Evolutionary conservation across 2,797 vertebrate genomes (phyloP), one percentile per base, ranked within the genome.

Genomic region (Darevskia nairensis): DNA sequence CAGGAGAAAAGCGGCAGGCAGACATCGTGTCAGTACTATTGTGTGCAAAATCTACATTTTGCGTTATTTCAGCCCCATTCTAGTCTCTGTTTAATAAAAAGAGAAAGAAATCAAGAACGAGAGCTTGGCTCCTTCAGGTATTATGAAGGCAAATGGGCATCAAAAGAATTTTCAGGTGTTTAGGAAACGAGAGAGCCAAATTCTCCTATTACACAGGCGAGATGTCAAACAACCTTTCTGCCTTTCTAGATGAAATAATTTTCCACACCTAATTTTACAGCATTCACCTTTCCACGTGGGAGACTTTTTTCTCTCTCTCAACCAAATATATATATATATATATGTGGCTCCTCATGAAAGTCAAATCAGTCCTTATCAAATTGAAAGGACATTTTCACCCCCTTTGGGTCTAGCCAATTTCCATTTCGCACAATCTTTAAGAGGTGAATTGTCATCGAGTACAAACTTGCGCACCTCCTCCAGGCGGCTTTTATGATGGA

Each of bases 291-390:
- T 95, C 90, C 90, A 79, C 85, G 35, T 44, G 84, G 85, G 89
- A 93, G 27, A 35, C 80, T 61, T 72, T 87, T 64, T 17, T 35
- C 27, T 4, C 3, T 7, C 46, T 4, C n/a, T 8, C 41, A 4
- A 17, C 71, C 35, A 23, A 21, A 41, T 29, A 0, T 68, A 88
- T 79, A n/a, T 89, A 91, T 91, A 0, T 68, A 88, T 79, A n/a
- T 88, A 91, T 90, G 81, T 21, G 27, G 29, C 64, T 39, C 85
- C 92, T 94, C 90, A 93, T 93, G 94, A 92, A 96, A 95, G 92
- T 95, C 85, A 94, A 92, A 96, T 95, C 0, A 0, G 86, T 69
- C 78, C 86, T 84, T 75, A 76, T 77, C 82, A 82, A 92, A 80
- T 78, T 68, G 83, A 91, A 88, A 41, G 88, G 81, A 89, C 89